A percentile compares a stretch with the other conserved stretches of the same genome.
Conservation (phyloP, 2,888 invertebrate species). For the Atrina japonica region DNA sequence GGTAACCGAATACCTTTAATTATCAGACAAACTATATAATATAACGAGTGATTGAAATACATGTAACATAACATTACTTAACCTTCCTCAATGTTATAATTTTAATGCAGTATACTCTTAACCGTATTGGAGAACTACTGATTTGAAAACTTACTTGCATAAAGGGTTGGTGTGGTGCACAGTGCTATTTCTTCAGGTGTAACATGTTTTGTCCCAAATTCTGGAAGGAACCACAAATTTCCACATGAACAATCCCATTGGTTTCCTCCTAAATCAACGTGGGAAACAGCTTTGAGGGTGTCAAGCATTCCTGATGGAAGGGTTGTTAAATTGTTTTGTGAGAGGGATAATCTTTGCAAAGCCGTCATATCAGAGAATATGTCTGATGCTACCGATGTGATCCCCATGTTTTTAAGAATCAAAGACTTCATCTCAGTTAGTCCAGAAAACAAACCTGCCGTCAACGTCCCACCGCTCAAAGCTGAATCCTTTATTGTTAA, state of each 20-base stretch:
- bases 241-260: slow-evolving; percentile 33
- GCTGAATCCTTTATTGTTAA: slow-evolving; percentile 14
- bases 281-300: slow-evolving; percentile 6
- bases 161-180: slow-evolving; percentile 24
- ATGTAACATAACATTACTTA: too few relatives aligned
- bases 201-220: slow-evolving; percentile 6
- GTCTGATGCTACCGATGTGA: slow-evolving; percentile 14
- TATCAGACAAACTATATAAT: too few relatives aligned
- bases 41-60: too few relatives aligned
- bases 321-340: slow-evolving; percentile 24
- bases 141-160: slow-evolving; percentile 31
- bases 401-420: slow-evolving; percentile 2
- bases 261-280: slow-evolving; percentile 22
- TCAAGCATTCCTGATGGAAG: slow-evolving; percentile 17
- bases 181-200: slow-evolving; percentile 1
- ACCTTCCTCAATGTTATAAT: too few relatives aligned
- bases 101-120: too few relatives aligned
- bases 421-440: slow-evolving; percentile 12
- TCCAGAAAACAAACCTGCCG: slow-evolving; percentile 11
- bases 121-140: too few relatives aligned
- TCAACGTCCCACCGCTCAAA: slow-evolving; percentile 14
- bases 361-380: slow-evolving; percentile 14
- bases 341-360: slow-evolving; percentile 16
- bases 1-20: too few relatives aligned
- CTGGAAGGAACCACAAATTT: slow-evolving; percentile 31